A percentile compares a stretch with the other conserved stretches of the same genome.
These are phyloP conservation scores for Chrysochloris asiatica DNA, from an alignment of 2,113 vertebrate genomes.

Conservation along the genomic window DNA sequence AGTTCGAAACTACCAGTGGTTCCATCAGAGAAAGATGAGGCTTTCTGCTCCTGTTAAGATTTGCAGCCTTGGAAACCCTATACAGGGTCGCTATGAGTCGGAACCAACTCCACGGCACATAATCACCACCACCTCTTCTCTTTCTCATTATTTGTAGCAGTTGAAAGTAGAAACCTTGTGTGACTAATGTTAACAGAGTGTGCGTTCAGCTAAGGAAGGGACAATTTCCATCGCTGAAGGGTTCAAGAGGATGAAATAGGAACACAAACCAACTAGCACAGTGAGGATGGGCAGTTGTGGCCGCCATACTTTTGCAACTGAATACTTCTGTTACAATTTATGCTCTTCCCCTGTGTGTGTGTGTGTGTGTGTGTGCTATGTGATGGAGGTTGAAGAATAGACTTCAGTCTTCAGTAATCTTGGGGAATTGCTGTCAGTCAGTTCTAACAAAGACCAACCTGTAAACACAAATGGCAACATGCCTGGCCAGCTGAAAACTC, in stretches of 20 bases:
- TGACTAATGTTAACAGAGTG: slow-evolving; percentile 3
- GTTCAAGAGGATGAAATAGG: background rate
- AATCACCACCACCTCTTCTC: background rate
- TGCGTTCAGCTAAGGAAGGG: slow-evolving; percentile 5
- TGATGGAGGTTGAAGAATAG: slow-evolving; percentile 34
- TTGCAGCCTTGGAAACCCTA: too few species aligned
- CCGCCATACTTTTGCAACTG: background rate
- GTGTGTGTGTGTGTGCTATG: background rate
- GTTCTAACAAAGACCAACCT: background rate
- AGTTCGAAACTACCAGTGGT: too few species aligned
- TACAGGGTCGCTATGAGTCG: too few species aligned
- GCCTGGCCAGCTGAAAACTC: slow-evolving; percentile 18
- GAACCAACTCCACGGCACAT: too few species aligned
- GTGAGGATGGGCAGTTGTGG: background rate
- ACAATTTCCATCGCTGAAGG: slow-evolving; percentile 8
- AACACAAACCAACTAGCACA: slow-evolving; percentile 14
- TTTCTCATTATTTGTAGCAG: slow-evolving; percentile 45
- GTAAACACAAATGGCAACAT: background rate
- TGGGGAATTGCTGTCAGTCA: slow-evolving; percentile 7
- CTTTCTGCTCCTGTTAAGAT: too few species aligned
- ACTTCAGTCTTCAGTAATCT: slow-evolving; percentile 30
- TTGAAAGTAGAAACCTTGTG: slow-evolving; percentile 20
- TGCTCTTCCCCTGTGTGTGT: background rate
- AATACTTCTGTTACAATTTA: background rate
- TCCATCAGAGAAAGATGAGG: too few species aligned